These are phyloP conservation scores for Dryobates pubescens DNA, from an alignment of 2,797 vertebrate genomes.

Conservation along the genomic window DNA sequence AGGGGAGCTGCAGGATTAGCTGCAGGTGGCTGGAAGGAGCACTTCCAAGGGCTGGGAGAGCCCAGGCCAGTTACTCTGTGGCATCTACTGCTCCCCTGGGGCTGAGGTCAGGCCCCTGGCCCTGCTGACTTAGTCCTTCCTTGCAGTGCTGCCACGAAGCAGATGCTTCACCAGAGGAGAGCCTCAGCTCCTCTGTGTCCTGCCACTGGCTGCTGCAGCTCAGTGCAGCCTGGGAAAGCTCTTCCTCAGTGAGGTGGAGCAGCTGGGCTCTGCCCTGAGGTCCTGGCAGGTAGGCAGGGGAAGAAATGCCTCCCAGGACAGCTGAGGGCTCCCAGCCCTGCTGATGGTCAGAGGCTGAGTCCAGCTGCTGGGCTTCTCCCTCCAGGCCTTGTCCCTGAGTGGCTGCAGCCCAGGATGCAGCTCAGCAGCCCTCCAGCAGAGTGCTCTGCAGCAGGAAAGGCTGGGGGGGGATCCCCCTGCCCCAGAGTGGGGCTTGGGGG, in stretches of 20 bases:
- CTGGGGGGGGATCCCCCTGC: background rate
- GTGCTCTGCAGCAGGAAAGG: background rate
- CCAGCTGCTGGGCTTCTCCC: background rate
- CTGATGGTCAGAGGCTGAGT: background rate
- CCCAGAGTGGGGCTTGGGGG: background rate
- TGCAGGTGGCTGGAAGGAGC: background rate
- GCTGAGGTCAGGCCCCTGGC: slow-evolving; percentile 14
- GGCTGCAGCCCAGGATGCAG: background rate
- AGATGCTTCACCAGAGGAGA: background rate
- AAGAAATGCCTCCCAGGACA: background rate
- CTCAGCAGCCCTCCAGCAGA: background rate
- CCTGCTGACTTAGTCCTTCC: background rate
- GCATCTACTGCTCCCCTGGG: background rate
- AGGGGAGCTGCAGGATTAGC: background rate
- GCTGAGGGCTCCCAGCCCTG: background rate
- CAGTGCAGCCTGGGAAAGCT: background rate
- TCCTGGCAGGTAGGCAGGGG: background rate
- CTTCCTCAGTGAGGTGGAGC: background rate
- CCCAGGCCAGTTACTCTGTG: slow-evolving; percentile 24
- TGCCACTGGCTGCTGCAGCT: background rate
- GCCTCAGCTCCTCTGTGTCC: background rate
- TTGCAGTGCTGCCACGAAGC: slow-evolving; percentile 9
- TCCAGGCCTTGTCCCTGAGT: background rate
- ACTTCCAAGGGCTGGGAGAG: background rate
- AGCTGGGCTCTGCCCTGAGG: background rate